Conservation (phyloP, 2,797 vertebrate genomes). For the Sebastes kiyomatsui region DNA sequence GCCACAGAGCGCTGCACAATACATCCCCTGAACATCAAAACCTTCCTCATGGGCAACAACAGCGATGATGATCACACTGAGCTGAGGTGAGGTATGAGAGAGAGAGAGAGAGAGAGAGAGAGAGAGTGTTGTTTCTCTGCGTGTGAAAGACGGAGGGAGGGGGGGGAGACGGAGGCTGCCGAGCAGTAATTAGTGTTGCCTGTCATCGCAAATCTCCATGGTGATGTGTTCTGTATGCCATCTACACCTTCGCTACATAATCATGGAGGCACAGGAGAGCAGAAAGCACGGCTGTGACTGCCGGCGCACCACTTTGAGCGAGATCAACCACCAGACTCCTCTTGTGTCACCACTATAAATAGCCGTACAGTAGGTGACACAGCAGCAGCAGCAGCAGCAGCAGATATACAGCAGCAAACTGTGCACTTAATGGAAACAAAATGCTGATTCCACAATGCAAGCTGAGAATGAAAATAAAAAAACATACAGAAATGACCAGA, state of each 20-base stretch:
- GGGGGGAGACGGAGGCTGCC: constrained; percentile 36
- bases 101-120: not conserved
- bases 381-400: not conserved
- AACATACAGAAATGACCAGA: not conserved
- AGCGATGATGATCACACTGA: constrained; percentile 18
- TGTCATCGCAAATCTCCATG: constrained; percentile 81
- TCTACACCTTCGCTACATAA: constrained; percentile 69
- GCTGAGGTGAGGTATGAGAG: constrained; percentile 18
- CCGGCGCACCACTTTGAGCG: constrained; percentile 37
- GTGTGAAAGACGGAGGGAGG: constrained; percentile 36
- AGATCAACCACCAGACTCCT: constrained; percentile 37
- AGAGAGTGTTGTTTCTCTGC: constrained; percentile 18
- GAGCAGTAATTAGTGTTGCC: constrained; percentile 76
- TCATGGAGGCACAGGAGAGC: constrained; percentile 57
- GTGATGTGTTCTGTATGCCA: constrained; percentile 74
- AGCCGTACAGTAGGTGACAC: constrained; percentile 34
- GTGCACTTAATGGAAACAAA: not conserved
- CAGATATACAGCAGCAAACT: not conserved
- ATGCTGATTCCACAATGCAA: not conserved
- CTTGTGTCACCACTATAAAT: constrained; percentile 53
- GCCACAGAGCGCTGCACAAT: constrained; percentile 12
- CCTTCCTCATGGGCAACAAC: constrained; percentile 16
- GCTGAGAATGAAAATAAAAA: constrained; percentile 14
- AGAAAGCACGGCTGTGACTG: constrained; percentile 52
- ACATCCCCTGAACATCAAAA: constrained; percentile 49